Percentiles rank a stretch among this genome's conserved stretches.
phyloP scores from a whole-genome alignment of 1,140 invertebrate genomes.

The Bombus difficillimus region DNA sequence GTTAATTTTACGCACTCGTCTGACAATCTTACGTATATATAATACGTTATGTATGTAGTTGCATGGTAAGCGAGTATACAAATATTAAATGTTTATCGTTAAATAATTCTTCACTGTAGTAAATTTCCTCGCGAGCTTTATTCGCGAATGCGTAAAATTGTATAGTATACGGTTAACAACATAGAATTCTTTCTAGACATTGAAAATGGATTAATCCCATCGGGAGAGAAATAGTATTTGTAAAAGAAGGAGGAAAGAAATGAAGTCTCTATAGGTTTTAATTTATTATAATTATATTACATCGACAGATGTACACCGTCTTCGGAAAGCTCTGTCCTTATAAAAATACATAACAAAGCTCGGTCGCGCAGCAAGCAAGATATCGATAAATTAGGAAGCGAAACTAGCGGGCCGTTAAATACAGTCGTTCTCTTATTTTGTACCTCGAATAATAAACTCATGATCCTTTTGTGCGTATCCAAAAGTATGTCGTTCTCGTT shows the following conservation, averaged over 20 bases:
- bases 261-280: constrained; percentile 21
- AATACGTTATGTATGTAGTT: background rate
- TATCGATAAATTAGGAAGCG: constrained; percentile 74
- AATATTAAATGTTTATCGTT: background rate
- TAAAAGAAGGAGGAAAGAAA: background rate
- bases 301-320: constrained; percentile 71
- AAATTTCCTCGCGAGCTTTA: background rate
- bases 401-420: constrained; percentile 69
- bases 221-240: background rate
- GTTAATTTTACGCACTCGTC: background rate
- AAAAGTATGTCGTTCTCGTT: constrained; percentile 24
- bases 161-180: background rate
- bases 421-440: constrained; percentile 50
- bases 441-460: constrained; percentile 49
- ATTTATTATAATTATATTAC: constrained; percentile 60
- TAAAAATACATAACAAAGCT: constrained; percentile 82
- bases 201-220: background rate
- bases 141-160: background rate
- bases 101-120: background rate
- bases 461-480: constrained; percentile 59
- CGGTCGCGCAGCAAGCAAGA: constrained; percentile 75
- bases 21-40: background rate
- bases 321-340: constrained; percentile 74
- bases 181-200: background rate
- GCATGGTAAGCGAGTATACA: background rate